Evolutionary conservation across 2,888 invertebrate species (phyloP).

Genomic region (Seladonia tumulorum): DNA sequence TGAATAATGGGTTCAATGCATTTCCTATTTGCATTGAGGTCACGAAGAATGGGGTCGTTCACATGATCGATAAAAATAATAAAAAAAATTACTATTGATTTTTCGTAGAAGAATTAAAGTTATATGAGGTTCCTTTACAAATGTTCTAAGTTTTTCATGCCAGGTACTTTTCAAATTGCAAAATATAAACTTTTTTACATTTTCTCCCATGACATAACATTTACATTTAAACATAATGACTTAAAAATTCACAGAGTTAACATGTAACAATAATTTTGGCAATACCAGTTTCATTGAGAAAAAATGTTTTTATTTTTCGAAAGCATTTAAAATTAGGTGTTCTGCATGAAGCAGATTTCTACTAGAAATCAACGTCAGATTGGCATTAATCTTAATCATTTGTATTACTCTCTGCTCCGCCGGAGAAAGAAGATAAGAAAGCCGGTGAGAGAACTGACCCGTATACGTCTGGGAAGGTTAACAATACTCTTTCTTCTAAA

Average conservation of each 20-base stretch:
- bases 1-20: no score
- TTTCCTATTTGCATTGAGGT: no score
- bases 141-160: no score
- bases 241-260: not conserved
- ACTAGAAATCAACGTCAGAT: not conserved
- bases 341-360: not conserved
- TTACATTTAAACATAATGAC: no score
- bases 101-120: no score
- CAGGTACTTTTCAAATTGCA: not conserved
- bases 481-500: constrained; percentile 51
- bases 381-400: constrained; percentile 18
- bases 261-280: no score
- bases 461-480: constrained; percentile 37
- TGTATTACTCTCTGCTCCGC: not conserved
- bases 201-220: not conserved
- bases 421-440: constrained; percentile 11
- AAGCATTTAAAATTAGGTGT: not conserved
- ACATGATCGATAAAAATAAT: no score
- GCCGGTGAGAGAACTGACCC: constrained; percentile 22
- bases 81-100: no score
- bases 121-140: no score
- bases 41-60: no score
- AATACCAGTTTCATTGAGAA: not conserved
- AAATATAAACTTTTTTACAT: not conserved
- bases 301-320: not conserved